Conservation (phyloP, 2,113 vertebrate species). For the Siniperca chuatsi region DNA sequence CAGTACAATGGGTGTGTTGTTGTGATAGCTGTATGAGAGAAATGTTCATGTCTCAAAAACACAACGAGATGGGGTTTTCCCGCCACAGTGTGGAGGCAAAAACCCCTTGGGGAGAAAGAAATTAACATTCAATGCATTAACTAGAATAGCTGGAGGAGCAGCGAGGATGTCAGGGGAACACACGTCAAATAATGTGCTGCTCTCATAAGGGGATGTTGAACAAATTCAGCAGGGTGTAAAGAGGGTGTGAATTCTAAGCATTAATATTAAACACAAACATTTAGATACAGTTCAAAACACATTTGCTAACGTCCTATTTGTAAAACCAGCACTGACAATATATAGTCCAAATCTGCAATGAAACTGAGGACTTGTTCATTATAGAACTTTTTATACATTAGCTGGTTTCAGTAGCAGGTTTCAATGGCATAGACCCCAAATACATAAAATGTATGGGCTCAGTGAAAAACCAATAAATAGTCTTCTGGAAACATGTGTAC, state of each 20-base stretch:
- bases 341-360: background rate
- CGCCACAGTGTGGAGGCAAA: slow-evolving; percentile 4
- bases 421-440: background rate
- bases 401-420: background rate
- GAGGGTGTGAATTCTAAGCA: background rate
- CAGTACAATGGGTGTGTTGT: slow-evolving; percentile 52
- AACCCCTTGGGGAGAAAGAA: slow-evolving; percentile 5
- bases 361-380: background rate
- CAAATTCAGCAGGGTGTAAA: background rate
- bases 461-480: background rate
- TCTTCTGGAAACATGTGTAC: background rate
- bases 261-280: background rate
- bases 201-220: slow-evolving; percentile 12
- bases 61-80: slow-evolving; percentile 30
- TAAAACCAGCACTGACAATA: background rate
- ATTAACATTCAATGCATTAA: slow-evolving; percentile 40
- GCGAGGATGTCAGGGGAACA: slow-evolving; percentile 12
- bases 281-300: background rate
- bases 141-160: slow-evolving; percentile 21
- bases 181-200: background rate
- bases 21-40: slow-evolving; percentile 38
- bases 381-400: background rate
- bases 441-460: background rate
- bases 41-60: slow-evolving; percentile 21
- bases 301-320: background rate